Evolutionary conservation across 2,797 vertebrate genomes (phyloP).

Genomic region (Xiphorhynchus erythropygius): DNA sequence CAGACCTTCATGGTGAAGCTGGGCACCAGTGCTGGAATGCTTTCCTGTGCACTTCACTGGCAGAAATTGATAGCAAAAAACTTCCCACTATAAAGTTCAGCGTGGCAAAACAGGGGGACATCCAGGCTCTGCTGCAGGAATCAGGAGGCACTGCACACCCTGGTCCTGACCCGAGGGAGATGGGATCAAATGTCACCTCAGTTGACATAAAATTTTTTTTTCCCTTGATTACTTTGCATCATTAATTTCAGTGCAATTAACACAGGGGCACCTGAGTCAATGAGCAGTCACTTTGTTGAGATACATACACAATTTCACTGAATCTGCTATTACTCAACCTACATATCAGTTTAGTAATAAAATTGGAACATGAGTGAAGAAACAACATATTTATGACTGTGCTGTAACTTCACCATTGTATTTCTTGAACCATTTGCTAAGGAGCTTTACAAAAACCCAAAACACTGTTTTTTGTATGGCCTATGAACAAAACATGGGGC

Average conservation of each 20-base stretch:
- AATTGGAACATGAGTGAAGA: background rate
- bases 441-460: background rate
- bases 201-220: background rate
- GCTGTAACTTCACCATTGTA: background rate
- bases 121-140: background rate
- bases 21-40: background rate
- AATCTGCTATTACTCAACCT: background rate
- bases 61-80: background rate
- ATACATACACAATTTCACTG: background rate
- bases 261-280: background rate
- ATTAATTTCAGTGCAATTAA: background rate
- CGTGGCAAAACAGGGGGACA: rapidly evolving
- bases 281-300: background rate
- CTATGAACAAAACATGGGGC: background rate
- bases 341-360: background rate
- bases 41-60: background rate
- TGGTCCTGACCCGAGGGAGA: rapidly evolving
- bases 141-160: background rate
- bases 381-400: background rate
- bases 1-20: background rate
- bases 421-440: background rate
- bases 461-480: rapidly evolving
- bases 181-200: background rate
- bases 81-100: background rate
- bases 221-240: background rate